Base-by-base conservation (phyloP, 2,888 invertebrate species). In the Linnaemya vulpina region DNA sequence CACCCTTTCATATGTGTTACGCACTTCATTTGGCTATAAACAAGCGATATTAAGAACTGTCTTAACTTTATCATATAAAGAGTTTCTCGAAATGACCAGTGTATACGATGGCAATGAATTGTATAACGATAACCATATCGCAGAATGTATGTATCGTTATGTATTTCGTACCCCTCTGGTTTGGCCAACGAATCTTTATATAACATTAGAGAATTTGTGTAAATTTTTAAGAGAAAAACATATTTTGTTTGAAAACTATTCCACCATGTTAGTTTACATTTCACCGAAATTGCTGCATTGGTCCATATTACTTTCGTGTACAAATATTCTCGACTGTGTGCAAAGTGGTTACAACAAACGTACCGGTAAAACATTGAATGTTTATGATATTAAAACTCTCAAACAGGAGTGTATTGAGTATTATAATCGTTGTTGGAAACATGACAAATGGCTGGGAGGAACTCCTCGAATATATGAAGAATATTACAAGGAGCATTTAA, bases 201-300 rank as follows among this genome's bases (percentile, higher is more conserved):
- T 87, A 43, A 49, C 13, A 10, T 30, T 83, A 0, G 15, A 76
- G 17, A 63, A 84, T 53, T 46, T 84, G 8, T 68, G 70, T 22
- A 25, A 78, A n/a, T 78, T 80, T 55, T 58, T 87, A 17, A 53
- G 25, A 13, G 35, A 2, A 10, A 83, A 84, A 38, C 30, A 67
- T 1, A 78, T 87, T 10, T 10, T 3, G 1, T 53, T 86, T 8
- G 13, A 67, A 5, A 40, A 83, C 9, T 67, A 79, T 62, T 35
- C 78, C n/a, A 75, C 63, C 17, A 70, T 82, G 51, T 71, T 87
- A 30, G 17, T 13, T 7, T 10, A 83, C 43, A 81, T 87, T 51
- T 86, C 87, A 25, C 87, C 87, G 8, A 84, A 80, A 81, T 20
- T 87, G 38, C 22, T 87, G 7, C 80, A 83, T 38, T 84, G 82